These are phyloP conservation scores for Coreoperca whiteheadi DNA, from an alignment of 2,113 vertebrate genomes.

Conservation along the genomic window DNA sequence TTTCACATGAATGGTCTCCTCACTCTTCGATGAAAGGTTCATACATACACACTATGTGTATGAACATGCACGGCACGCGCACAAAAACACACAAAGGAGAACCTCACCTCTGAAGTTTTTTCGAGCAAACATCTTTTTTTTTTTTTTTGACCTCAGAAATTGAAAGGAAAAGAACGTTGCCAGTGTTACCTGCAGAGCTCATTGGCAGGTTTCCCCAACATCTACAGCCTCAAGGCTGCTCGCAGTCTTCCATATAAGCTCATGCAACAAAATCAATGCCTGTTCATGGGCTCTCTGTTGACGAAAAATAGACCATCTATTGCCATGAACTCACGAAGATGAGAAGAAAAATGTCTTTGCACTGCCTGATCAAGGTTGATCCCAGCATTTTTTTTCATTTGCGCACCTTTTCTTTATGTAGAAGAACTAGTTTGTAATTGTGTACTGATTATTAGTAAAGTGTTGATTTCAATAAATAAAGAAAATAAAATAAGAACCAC, in stretches of 20 bases:
- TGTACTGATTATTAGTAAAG: slow-evolving; percentile 7
- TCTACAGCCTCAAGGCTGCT: slow-evolving; percentile 58
- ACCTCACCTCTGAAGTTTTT: slow-evolving; percentile 19
- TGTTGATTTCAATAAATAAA: not conserved
- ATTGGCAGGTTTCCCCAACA: slow-evolving; percentile 38
- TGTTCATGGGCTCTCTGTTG: slow-evolving; percentile 20
- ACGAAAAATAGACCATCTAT: slow-evolving; percentile 16
- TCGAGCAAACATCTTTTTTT: slow-evolving; percentile 27
- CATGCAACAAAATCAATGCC: slow-evolving; percentile 15
- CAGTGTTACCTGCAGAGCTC: slow-evolving; percentile 37
- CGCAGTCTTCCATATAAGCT: slow-evolving; percentile 26
- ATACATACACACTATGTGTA: slow-evolving; percentile 12
- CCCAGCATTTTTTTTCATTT: not conserved
- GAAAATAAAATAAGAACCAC: not conserved
- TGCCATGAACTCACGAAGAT: slow-evolving; percentile 10
- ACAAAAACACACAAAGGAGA: slow-evolving; percentile 8
- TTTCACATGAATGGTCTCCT: slow-evolving; percentile 29
- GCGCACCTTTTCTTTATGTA: not conserved
- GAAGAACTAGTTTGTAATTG: not conserved
- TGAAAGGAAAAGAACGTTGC: slow-evolving; percentile 18
- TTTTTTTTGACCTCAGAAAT: slow-evolving; percentile 37
- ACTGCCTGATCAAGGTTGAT: not conserved
- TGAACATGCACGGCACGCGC: not conserved
- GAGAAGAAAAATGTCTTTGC: slow-evolving; percentile 17
- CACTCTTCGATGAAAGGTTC: slow-evolving; percentile 33